Percentiles rank a stretch among this genome's conserved stretches.
Conservation (phyloP, 1,140 invertebrate species). For the Plodia interpunctella region DNA sequence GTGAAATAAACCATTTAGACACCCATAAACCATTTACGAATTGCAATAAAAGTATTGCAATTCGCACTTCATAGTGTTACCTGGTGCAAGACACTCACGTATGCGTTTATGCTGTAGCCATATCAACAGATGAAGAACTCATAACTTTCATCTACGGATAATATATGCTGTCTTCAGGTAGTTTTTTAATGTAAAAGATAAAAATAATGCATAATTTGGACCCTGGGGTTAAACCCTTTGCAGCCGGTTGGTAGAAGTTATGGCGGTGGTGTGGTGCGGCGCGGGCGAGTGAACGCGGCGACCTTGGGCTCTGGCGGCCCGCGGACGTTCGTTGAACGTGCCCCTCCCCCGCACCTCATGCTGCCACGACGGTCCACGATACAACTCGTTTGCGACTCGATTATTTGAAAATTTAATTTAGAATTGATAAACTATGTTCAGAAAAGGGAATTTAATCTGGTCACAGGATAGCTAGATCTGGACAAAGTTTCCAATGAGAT, state of each 20-base stretch:
- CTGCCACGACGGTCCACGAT: slow-evolving; percentile 21
- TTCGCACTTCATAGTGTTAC: too few species aligned
- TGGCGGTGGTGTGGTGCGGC: slow-evolving; percentile 28
- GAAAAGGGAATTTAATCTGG: too few species aligned
- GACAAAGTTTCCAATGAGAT: too few species aligned
- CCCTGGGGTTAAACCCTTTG: slow-evolving; percentile 27
- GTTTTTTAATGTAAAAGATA: not conserved
- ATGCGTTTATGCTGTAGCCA: too few species aligned
- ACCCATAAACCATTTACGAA: too few species aligned
- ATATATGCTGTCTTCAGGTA: too few species aligned
- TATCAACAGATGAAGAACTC: too few species aligned
- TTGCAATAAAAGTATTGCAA: too few species aligned
- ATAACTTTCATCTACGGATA: too few species aligned
- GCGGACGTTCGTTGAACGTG: slow-evolving; percentile 73
- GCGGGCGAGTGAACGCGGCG: slow-evolving; percentile 63
- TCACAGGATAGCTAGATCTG: too few species aligned
- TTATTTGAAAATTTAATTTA: slow-evolving; percentile 26
- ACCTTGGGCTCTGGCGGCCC: slow-evolving; percentile 65
- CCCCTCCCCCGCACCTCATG: slow-evolving; percentile 25
- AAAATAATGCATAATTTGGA: slow-evolving; percentile 4
- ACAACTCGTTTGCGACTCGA: slow-evolving; percentile 30
- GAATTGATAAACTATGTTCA: not conserved
- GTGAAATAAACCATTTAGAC: too few species aligned
- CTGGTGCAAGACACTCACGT: too few species aligned
- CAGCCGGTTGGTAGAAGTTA: slow-evolving; percentile 22